Conservation (phyloP, 2,888 invertebrate species). For the Melipona bicolor region DNA sequence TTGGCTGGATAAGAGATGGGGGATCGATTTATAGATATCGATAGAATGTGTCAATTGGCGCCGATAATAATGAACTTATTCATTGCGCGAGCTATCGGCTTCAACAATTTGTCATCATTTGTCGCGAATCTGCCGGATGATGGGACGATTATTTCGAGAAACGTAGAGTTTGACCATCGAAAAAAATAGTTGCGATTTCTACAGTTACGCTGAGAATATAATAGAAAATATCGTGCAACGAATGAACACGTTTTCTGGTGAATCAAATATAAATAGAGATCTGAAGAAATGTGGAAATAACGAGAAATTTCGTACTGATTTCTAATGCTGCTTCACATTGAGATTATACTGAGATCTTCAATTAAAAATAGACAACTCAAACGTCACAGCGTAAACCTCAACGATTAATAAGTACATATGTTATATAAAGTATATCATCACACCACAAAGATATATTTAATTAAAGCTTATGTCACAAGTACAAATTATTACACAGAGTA, state of each 20-base stretch:
- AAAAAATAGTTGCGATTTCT: conserved; percentile 2
- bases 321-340: too few relatives aligned
- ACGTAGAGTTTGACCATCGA: neutral
- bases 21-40: conserved; percentile 9
- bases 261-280: neutral
- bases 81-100: conserved; percentile 9
- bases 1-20: neutral
- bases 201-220: neutral
- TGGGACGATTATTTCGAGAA: conserved; percentile 19
- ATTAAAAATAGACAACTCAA: neutral
- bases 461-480: too few relatives aligned
- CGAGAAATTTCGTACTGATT: too few relatives aligned
- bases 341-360: too few relatives aligned
- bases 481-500: too few relatives aligned
- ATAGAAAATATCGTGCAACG: neutral
- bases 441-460: too few relatives aligned
- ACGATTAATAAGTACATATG: neutral
- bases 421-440: too few relatives aligned
- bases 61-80: conserved; percentile 31
- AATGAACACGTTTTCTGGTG: neutral
- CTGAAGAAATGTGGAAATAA: too few relatives aligned
- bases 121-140: conserved; percentile 40
- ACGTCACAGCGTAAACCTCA: neutral
- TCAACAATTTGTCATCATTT: conserved; percentile 54
- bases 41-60: neutral